A percentile compares a stretch with the other conserved stretches of the same genome.
Conservation (phyloP, 2,888 invertebrate genomes). For the Zaprionus bogoriensis region DNA sequence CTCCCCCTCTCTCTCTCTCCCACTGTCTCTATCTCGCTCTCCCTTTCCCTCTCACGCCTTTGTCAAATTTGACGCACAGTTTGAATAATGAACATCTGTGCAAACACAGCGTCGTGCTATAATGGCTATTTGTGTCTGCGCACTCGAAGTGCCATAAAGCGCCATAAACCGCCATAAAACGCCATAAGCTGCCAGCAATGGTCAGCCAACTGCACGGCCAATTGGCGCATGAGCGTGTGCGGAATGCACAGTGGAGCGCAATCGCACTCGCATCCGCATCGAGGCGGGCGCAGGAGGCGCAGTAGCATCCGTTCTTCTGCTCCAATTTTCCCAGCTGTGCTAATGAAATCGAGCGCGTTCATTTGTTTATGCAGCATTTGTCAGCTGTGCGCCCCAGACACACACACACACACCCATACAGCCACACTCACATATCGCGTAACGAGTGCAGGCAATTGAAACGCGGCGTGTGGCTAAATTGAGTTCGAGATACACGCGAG, state of each 20-base stretch:
- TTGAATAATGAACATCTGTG: slow-evolving; percentile 78
- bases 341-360: slow-evolving; percentile 74
- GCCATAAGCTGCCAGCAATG: slow-evolving; percentile 50
- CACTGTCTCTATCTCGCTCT: not conserved
- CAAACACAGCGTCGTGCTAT: slow-evolving; percentile 64
- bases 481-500: slow-evolving; percentile 38
- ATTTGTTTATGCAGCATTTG: slow-evolving; percentile 72
- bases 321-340: slow-evolving; percentile 70
- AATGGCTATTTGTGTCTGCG: not conserved
- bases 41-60: slow-evolving; percentile 10
- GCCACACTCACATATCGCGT: slow-evolving; percentile 10
- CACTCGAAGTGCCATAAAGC: slow-evolving; percentile 28
- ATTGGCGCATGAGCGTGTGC: slow-evolving; percentile 51
- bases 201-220: slow-evolving; percentile 28
- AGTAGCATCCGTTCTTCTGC: slow-evolving; percentile 38
- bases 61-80: slow-evolving; percentile 63
- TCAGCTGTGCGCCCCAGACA: slow-evolving; percentile 35
- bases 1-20: not conserved
- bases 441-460: slow-evolving; percentile 52
- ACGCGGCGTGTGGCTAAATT: slow-evolving; percentile 65
- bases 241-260: slow-evolving; percentile 42
- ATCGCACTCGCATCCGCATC: slow-evolving; percentile 4
- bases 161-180: slow-evolving; percentile 25
- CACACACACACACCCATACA: not conserved
- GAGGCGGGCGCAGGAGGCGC: slow-evolving; percentile 13